Evolutionary conservation across 1,140 invertebrate genomes (phyloP), one percentile per base, ranked within the genome.

Genomic region (Zaprionus africanus): DNA sequence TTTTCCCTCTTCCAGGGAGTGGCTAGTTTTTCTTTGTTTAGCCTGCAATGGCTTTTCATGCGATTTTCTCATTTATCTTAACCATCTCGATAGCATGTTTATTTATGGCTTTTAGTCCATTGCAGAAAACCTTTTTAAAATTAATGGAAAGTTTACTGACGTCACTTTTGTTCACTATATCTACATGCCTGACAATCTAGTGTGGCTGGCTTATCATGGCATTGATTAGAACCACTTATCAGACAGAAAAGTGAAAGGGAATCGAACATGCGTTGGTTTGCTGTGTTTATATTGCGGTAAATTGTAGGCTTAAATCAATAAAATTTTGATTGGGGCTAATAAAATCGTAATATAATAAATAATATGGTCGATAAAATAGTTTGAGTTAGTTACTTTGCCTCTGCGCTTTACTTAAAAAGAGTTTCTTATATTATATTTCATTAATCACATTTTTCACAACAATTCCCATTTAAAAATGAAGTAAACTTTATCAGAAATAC

Each of bases 1-100:
- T 46, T 46, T 46, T 9, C 2, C 7, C 41, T 0, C n/a, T 4
- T 0, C n/a, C 0, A 46, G 62, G 62, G 34, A 49, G 34, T 56
- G 38, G 38, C 38, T 43, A 36, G 36, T 22, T 62, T 28, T 56
- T 56, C 31, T 69, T 57, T 61, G 38, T 60, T 60, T 54, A 66
- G 36, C 19, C 11, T 1, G 19, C 60, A 57, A 15, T 43, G 51
- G 36, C 19, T 58, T 71, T 63, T 64, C 2, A 22, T 36, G 11
- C 4, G 53, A 26, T 71, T 57, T 43, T 4, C 49, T 13, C 5
- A 56, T n/a, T 34, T 41, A 65, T 65, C 13, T 34, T 34, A n/a
- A 28, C 9, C 41, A 46, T 17, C n/a, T 46, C 2, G 41, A 15
- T 41, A 3, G 41, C 41, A 43, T 49, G 17, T 62, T 51, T 51